phyloP scores from a whole-genome alignment of 2,888 invertebrate genomes.

The Diaphora mendica region DNA sequence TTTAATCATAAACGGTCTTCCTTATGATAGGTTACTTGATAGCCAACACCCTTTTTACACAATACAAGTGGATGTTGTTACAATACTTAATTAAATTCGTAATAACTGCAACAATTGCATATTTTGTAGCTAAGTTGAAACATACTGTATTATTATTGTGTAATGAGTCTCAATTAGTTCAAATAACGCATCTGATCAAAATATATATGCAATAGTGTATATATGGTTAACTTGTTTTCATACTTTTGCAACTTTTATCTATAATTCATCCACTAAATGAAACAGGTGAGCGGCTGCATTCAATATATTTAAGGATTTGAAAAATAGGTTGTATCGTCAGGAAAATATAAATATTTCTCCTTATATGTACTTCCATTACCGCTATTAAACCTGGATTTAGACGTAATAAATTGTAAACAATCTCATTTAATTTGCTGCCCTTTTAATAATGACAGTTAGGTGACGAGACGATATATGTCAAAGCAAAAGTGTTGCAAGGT shows the following conservation, averaged over 20 bases:
- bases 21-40: conserved; percentile 81
- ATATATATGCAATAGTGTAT: neutral
- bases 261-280: neutral
- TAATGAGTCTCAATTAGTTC: neutral
- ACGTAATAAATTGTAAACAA: neutral
- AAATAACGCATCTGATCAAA: neutral
- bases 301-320: neutral
- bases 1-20: conserved; percentile 77
- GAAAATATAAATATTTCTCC: neutral
- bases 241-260: neutral
- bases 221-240: neutral
- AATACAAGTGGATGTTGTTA: conserved; percentile 74
- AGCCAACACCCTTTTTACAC: conserved; percentile 82
- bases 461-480: neutral
- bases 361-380: neutral
- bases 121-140: conserved; percentile 7
- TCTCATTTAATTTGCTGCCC: neutral
- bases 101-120: conserved; percentile 35
- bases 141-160: neutral
- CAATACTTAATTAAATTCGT: conserved; percentile 51
- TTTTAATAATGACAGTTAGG: neutral
- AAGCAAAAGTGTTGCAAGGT: conserved; percentile 20
- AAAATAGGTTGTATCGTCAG: neutral
- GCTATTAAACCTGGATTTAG: neutral
- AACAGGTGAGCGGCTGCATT: neutral